These are phyloP conservation scores for Colius striatus DNA, from an alignment of 2,113 vertebrate genomes.

Conservation along the genomic window DNA sequence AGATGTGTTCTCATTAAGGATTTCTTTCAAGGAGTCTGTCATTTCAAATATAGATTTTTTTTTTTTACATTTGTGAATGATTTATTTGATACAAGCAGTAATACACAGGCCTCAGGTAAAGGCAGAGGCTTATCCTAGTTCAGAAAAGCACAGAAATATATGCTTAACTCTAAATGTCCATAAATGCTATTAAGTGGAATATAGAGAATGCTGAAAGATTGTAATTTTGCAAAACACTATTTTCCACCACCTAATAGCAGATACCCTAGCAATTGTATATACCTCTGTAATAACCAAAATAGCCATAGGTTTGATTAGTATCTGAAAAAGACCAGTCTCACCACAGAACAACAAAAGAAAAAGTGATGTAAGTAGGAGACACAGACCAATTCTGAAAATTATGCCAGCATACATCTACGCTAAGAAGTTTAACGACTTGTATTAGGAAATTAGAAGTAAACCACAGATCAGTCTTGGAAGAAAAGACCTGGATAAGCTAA, in stretches of 20 bases:
- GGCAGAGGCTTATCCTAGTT: background rate
- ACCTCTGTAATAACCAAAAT: background rate
- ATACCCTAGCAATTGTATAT: background rate
- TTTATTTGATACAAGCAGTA: background rate
- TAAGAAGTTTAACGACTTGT: background rate
- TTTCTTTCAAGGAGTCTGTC: background rate
- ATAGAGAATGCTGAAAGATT: background rate
- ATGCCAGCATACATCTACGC: background rate
- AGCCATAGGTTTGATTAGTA: background rate
- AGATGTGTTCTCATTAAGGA: background rate
- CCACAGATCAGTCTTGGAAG: background rate
- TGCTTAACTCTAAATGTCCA: background rate
- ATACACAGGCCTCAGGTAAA: background rate
- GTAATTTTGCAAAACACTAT: background rate
- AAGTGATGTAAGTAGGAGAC: background rate
- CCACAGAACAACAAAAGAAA: background rate
- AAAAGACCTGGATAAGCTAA: background rate
- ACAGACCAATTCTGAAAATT: background rate
- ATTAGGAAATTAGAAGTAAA: conserved; percentile 6
- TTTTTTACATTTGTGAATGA: background rate
- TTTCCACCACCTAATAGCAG: background rate
- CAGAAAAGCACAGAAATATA: background rate
- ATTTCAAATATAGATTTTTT: background rate
- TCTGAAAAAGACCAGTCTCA: background rate
- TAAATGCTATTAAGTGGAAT: background rate